Percentiles rank a stretch among this genome's conserved stretches.
Evolutionary conservation across 2,888 invertebrate genomes (phyloP).

Genomic region (Branchinecta sandiegonensis): DNA sequence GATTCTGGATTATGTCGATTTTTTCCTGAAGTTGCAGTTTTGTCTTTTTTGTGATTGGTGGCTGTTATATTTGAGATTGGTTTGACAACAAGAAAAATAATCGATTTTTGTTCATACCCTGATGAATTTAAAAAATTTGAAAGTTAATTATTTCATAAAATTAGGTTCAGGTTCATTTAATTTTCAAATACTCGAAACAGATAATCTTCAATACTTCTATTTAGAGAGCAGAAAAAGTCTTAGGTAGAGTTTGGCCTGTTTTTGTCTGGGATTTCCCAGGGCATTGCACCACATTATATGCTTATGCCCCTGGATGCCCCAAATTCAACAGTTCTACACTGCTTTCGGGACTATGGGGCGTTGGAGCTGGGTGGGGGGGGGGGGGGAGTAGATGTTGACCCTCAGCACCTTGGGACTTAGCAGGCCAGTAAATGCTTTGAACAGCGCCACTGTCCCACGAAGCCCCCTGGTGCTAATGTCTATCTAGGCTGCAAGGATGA

Average conservation of each 20-base stretch:
- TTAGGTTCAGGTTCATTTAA: too few species aligned
- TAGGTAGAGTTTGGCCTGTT: not conserved
- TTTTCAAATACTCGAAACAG: too few species aligned
- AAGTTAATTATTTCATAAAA: too few species aligned
- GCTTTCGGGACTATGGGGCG: too few species aligned
- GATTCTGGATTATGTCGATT: too few species aligned
- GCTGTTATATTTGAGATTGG: too few species aligned
- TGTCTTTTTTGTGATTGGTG: too few species aligned
- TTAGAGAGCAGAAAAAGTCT: not conserved
- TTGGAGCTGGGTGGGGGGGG: not conserved
- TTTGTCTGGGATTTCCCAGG: slow-evolving; percentile 6
- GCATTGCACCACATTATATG: slow-evolving; percentile 4
- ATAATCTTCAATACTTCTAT: not conserved
- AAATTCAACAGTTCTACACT: not conserved
- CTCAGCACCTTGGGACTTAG: slow-evolving; percentile 11
- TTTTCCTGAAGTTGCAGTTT: too few species aligned
- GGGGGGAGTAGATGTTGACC: not conserved
- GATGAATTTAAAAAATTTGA: too few species aligned
- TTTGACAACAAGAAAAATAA: too few species aligned
- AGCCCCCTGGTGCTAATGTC: not conserved
- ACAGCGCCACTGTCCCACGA: slow-evolving; percentile 3
- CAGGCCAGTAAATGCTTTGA: slow-evolving; percentile 1
- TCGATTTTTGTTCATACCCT: too few species aligned
- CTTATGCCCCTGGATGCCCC: slow-evolving; percentile 14
- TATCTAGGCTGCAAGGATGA: not conserved